phyloP scores from a whole-genome alignment of 2,113 vertebrate genomes.

The Sphaerodactylus townsendi region DNA sequence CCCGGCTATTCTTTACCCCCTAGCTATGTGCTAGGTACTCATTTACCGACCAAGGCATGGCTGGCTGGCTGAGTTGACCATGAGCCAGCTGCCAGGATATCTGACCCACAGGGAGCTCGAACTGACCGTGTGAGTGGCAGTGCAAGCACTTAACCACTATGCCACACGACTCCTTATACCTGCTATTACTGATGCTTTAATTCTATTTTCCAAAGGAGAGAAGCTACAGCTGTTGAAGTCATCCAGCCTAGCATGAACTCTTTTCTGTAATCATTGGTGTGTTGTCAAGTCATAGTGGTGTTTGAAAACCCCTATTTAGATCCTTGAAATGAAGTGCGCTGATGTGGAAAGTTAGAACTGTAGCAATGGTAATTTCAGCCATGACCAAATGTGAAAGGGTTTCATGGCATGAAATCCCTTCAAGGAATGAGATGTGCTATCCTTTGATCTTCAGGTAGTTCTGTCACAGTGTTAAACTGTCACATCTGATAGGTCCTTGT shows the following conservation, averaged over 20 bases:
- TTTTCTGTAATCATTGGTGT: constrained; percentile 7
- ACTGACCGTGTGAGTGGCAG: too few species aligned
- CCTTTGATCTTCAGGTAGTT: neutral
- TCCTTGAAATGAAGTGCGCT: constrained; percentile 6
- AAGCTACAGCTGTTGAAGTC: neutral
- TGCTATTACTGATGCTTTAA: neutral
- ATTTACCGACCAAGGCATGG: too few species aligned
- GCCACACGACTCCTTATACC: too few species aligned
- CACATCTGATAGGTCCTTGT: neutral
- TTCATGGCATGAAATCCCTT: constrained; percentile 30
- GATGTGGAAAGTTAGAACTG: constrained; percentile 16
- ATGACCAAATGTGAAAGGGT: constrained; percentile 15
- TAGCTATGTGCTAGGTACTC: too few species aligned
- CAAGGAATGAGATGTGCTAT: neutral
- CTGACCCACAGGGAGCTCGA: too few species aligned
- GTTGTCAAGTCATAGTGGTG: constrained; percentile 5
- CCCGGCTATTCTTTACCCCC: too few species aligned
- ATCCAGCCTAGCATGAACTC: neutral
- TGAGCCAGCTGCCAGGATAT: too few species aligned
- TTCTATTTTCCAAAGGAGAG: neutral
- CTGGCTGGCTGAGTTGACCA: too few species aligned
- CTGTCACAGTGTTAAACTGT: neutral
- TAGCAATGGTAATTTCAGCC: constrained; percentile 21
- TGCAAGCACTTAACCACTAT: too few species aligned
- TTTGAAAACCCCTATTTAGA: constrained; percentile 17